These are phyloP conservation scores for Electrophaes corylata DNA, from an alignment of 2,888 invertebrate genomes.

Conservation along the genomic window DNA sequence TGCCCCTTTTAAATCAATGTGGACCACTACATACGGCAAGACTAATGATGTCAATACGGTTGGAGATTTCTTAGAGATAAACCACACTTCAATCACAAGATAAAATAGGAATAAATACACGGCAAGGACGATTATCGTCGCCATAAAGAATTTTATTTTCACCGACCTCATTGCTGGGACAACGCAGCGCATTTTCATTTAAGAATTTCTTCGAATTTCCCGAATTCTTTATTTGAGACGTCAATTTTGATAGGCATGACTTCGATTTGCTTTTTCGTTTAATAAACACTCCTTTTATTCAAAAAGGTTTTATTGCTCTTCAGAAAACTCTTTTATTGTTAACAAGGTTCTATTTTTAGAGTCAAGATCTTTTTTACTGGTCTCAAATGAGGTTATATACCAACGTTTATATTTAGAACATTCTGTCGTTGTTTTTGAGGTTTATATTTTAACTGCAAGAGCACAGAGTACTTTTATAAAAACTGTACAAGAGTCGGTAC, in stretches of 20 bases:
- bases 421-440: no score
- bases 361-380: background rate
- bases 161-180: conserved; percentile 13
- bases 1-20: conserved; percentile 93
- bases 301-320: conserved; percentile 9
- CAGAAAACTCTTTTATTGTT: background rate
- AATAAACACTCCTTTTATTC: conserved; percentile 9
- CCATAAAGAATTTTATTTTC: conserved; percentile 15
- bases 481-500: no score
- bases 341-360: background rate
- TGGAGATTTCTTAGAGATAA: background rate
- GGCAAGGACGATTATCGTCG: conserved; percentile 2
- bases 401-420: no score
- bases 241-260: conserved; percentile 9
- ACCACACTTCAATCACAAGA: conserved; percentile 22
- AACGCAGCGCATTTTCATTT: conserved; percentile 19
- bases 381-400: background rate
- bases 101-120: conserved; percentile 28
- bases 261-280: conserved; percentile 3
- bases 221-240: conserved; percentile 6
- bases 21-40: conserved; percentile 87
- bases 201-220: conserved; percentile 2
- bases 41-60: conserved; percentile 23
- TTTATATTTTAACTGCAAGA: no score
- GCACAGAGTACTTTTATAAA: no score